A percentile compares a stretch with the other conserved stretches of the same genome.
phyloP scores from a whole-genome alignment of 1,140 invertebrate genomes.

The Aphidius gifuensis region DNA sequence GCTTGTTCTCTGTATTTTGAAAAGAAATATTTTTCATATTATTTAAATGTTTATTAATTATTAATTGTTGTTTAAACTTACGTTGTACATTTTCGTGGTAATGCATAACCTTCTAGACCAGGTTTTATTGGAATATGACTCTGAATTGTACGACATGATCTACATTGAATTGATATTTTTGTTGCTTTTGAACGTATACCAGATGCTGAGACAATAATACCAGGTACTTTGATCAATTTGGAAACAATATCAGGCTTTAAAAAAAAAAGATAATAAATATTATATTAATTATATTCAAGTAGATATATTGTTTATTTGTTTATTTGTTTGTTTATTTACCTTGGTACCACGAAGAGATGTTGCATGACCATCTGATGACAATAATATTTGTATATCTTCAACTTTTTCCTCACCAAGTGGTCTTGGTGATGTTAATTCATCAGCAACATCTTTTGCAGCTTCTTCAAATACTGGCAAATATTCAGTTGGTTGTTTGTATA shows the following conservation, averaged over 20 bases:
- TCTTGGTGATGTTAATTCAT: conserved; percentile 91
- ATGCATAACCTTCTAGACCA: conserved; percentile 93
- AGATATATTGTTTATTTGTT: background rate
- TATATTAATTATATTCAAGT: conserved; percentile 11
- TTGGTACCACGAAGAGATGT: conserved; percentile 82
- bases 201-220: conserved; percentile 92
- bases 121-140: conserved; percentile 89
- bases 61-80: conserved; percentile 55
- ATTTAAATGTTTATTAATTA: background rate
- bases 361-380: conserved; percentile 83
- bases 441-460: conserved; percentile 94
- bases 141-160: conserved; percentile 86
- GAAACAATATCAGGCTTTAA: conserved; percentile 91
- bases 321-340: conserved; percentile 54
- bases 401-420: conserved; percentile 87
- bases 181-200: conserved; percentile 94
- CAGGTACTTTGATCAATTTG: conserved; percentile 89
- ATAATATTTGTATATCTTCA: conserved; percentile 90
- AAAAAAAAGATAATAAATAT: conserved; percentile 26
- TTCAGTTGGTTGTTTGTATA: conserved; percentile 90
- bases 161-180: conserved; percentile 92
- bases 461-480: conserved; percentile 95
- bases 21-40: conserved; percentile 4
- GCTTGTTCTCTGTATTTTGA: conserved; percentile 73
- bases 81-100: conserved; percentile 93